Conservation (phyloP, 2,888 invertebrate genomes). For the Tipula confusa region DNA sequence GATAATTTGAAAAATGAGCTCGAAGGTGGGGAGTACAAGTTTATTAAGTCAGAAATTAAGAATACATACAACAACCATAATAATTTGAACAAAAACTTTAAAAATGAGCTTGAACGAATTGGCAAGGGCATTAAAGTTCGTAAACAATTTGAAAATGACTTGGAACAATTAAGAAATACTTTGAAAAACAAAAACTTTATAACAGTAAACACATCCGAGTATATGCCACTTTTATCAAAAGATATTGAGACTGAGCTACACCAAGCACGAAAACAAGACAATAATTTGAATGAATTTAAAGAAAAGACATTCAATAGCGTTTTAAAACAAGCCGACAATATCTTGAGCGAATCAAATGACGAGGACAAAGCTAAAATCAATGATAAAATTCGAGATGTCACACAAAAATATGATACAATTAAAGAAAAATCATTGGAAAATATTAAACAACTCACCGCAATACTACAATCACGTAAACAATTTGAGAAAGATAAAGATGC, state of each 20-base stretch:
- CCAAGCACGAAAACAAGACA: slow-evolving; percentile 68
- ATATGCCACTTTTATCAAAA: slow-evolving; percentile 71
- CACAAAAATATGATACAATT: slow-evolving; percentile 66
- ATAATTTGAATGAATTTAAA: slow-evolving; percentile 71
- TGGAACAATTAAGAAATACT: slow-evolving; percentile 78
- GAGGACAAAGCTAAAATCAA: slow-evolving; percentile 63
- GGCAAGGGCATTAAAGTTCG: slow-evolving; percentile 66
- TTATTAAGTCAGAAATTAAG: slow-evolving; percentile 68
- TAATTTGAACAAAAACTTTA: slow-evolving; percentile 64
- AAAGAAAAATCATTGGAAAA: slow-evolving; percentile 70
- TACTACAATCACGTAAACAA: slow-evolving; percentile 70
- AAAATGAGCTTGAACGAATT: slow-evolving; percentile 68
- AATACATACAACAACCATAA: slow-evolving; percentile 71
- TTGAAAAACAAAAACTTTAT: slow-evolving; percentile 71
- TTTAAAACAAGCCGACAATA: slow-evolving; percentile 67
- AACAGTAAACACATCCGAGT: slow-evolving; percentile 66
- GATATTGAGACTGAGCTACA: slow-evolving; percentile 80
- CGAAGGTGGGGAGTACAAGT: slow-evolving; percentile 77
- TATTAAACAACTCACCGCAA: slow-evolving; percentile 64
- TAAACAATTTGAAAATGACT: slow-evolving; percentile 69
- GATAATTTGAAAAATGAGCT: slow-evolving; percentile 79
- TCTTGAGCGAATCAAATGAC: slow-evolving; percentile 79
- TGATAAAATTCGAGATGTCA: slow-evolving; percentile 63
- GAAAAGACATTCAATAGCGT: slow-evolving; percentile 71
- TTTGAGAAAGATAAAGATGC: slow-evolving; percentile 78